Conservation (phyloP, 92 coral and sea anemone species). For the Epizoanthus fatuus region DNA sequence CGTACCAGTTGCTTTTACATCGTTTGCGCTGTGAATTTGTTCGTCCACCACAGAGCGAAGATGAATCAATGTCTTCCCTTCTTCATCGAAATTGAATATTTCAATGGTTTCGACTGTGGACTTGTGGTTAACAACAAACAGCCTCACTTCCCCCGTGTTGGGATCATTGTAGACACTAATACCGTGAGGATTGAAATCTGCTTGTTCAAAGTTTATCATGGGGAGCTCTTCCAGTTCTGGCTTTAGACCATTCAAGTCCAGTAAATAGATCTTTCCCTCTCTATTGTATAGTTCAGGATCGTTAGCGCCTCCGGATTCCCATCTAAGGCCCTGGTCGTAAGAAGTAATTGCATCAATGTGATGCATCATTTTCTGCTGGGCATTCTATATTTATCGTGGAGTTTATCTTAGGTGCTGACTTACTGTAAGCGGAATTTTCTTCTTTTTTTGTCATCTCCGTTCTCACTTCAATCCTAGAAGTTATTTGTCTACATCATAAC, state of each 20-base stretch:
- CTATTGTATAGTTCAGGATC: neutral
- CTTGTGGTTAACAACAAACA: constrained; percentile 88
- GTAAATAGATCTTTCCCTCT: neutral
- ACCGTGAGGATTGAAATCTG: constrained; percentile 84
- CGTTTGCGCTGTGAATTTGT: constrained; percentile 82
- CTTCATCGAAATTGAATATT: constrained; percentile 83
- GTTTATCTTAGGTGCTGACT: no score
- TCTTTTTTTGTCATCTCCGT: no score
- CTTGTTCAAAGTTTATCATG: neutral
- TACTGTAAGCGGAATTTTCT: no score
- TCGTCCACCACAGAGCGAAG: constrained; percentile 77
- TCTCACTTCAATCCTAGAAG: no score
- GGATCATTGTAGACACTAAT: constrained; percentile 81
- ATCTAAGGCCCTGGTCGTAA: neutral
- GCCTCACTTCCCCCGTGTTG: constrained; percentile 59
- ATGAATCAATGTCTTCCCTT: constrained; percentile 62
- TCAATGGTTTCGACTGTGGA: constrained; percentile 75
- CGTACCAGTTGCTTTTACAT: constrained; percentile 82
- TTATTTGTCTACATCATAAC: no score
- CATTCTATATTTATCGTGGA: no score
- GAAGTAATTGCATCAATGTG: no score
- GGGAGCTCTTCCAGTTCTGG: neutral
- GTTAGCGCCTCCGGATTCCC: neutral
- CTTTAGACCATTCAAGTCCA: neutral
- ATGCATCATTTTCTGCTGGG: no score